Conservation (phyloP, 2,797 vertebrate genomes). For the Anableps anableps region DNA sequence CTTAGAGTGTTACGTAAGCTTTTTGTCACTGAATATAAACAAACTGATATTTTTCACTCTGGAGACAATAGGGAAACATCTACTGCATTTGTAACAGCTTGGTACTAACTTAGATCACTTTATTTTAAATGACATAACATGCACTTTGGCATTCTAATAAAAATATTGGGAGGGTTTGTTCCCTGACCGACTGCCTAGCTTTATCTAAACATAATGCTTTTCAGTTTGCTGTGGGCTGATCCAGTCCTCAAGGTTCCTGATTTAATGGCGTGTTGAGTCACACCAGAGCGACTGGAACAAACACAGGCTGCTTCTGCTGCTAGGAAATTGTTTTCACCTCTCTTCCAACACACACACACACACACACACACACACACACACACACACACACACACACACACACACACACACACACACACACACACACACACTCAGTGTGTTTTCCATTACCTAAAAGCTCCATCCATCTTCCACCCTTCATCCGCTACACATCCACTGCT, state of each 20-base stretch:
- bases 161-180: not conserved
- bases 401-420: not conserved
- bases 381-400: not conserved
- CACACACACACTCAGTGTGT: slow-evolving; percentile 31
- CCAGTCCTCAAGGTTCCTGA: not conserved
- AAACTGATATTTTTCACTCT: not conserved
- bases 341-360: slow-evolving; percentile 6
- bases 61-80: no score
- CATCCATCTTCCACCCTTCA: slow-evolving; percentile 33
- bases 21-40: not conserved
- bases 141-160: not conserved
- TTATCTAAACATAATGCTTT: slow-evolving; percentile 1
- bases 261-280: slow-evolving; percentile 55
- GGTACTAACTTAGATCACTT: not conserved
- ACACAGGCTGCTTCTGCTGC: slow-evolving; percentile 19
- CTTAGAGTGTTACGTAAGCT: not conserved
- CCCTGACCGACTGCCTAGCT: not conserved
- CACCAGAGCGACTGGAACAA: slow-evolving; percentile 35
- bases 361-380: no score
- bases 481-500: slow-evolving; percentile 2
- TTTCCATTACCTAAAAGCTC: slow-evolving; percentile 73
- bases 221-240: slow-evolving; percentile 2
- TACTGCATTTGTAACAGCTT: not conserved
- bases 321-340: slow-evolving; percentile 43
- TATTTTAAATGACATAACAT: not conserved